Evolutionary conservation across 2,888 invertebrate species (phyloP), one percentile per base, ranked within the genome.

Genomic region (Nymphalis polychloros): DNA sequence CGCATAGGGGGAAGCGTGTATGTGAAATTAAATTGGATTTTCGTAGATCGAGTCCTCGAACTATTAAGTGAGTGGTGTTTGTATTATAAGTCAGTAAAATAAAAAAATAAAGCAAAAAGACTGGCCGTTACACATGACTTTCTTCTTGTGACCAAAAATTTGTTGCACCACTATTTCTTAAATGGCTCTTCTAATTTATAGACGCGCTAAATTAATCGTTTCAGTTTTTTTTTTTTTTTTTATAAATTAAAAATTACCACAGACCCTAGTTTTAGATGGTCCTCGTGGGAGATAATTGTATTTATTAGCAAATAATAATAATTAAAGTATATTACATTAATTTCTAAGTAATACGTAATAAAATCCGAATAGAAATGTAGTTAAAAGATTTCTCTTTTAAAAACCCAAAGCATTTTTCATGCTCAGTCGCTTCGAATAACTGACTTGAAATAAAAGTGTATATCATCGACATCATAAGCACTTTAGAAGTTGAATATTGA

Each of bases 401-500:
- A 59, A 63, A 69, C 55, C 59, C 64, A 65, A 50, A 69, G 62
- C 47, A 20, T 48, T 46, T 52, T 52, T 63, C 65, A 50, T 63
- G 68, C 65, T 68, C 59, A 59, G 59, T 20, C 57, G 55, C 53
- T 65, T 59, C 53, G 65, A 71, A 71, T 71, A 71, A 71, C 68
- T 71, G 68, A 68, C 63, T 63, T 53, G 59, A 60, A 71, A 70
- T 68, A 64, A 70, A 71, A 65, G 64, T 53, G 59, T 68, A 48
- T 62, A 64, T 59, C 50, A 68, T 65, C 65, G 70, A 60, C 70
- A 65, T 68, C 53, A 59, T 62, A 59, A 64, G 67, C 64, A 68
- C 68, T 65, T 61, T 62, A 64, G 57, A 65, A 65, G 59, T 64
- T 68, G n/a, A n/a, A n/a, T n/a, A 48, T 62, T 61, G 59, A 35